These are phyloP conservation scores for Cassiopea andromeda DNA, from an alignment of 30 jellyfish, hydroid and myxozoan genomes.

Conservation along the genomic window DNA sequence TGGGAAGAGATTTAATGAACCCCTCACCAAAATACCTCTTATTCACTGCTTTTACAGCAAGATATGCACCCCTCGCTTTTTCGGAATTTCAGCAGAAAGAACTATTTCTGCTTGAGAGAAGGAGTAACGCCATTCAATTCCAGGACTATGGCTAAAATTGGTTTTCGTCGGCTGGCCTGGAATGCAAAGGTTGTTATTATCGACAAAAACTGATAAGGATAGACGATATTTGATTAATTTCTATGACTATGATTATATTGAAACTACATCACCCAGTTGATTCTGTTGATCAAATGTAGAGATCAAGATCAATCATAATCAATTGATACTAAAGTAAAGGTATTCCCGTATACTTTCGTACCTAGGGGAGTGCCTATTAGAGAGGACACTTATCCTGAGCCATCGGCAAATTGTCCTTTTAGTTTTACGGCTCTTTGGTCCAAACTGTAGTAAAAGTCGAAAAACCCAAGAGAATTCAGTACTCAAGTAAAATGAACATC, in stretches of 20 bases:
- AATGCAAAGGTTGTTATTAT: neutral
- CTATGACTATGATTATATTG: no score
- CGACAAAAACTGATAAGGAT: neutral
- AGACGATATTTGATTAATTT: no score
- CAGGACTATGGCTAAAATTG: slow-evolving; percentile 35
- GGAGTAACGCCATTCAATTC: slow-evolving; percentile 51
- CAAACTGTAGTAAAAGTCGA: neutral
- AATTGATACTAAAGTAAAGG: no score
- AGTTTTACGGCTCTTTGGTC: neutral
- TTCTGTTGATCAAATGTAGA: no score
- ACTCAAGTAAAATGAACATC: no score
- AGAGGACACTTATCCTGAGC: no score
- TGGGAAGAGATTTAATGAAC: slow-evolving; percentile 1
- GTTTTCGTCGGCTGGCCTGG: slow-evolving; percentile 18
- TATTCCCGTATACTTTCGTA: no score
- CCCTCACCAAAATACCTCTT: slow-evolving; percentile 9
- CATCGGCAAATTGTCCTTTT: no score
- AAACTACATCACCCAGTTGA: no score
- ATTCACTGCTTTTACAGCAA: slow-evolving; percentile 41
- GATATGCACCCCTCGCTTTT: slow-evolving; percentile 14
- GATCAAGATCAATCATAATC: no score
- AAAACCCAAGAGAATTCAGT: neutral
- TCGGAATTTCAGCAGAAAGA: slow-evolving; percentile 21
- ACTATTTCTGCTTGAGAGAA: slow-evolving; percentile 56
- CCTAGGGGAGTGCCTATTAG: no score